Percentiles rank a stretch among this genome's conserved stretches.
These are phyloP conservation scores for Premnoplex brunnescens DNA, from an alignment of 2,797 vertebrate genomes.

Conservation along the genomic window DNA sequence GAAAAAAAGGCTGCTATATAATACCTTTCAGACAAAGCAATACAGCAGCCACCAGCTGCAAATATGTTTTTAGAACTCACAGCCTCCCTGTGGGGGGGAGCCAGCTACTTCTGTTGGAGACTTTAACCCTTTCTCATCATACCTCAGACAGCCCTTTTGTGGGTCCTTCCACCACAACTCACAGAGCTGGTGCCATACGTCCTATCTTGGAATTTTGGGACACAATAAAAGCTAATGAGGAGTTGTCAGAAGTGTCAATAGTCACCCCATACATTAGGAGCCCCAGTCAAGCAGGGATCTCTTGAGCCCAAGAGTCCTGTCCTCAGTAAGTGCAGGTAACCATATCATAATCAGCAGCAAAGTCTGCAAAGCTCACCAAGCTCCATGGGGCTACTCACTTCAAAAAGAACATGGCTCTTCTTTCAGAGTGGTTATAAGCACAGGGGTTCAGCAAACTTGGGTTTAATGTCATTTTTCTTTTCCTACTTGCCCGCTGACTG, in stretches of 20 bases:
- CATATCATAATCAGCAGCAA: not conserved
- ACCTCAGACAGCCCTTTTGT: not conserved
- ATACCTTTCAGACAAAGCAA: not conserved
- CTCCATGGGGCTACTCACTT: not conserved
- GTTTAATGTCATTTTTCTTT: not conserved
- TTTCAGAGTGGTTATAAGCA: not conserved
- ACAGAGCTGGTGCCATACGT: not conserved
- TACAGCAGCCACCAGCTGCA: not conserved
- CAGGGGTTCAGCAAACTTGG: not conserved
- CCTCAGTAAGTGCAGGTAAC: not conserved
- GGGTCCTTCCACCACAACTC: not conserved
- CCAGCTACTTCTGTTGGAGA: not conserved
- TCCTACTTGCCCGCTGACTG: not conserved
- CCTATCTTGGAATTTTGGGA: not conserved
- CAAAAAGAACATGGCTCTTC: not conserved
- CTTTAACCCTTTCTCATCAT: not conserved
- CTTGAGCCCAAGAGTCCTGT: not conserved
- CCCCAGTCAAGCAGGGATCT: not conserved
- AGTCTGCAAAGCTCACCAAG: not conserved
- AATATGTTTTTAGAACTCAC: not conserved
- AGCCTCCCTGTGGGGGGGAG: not conserved
- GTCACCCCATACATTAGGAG: not conserved
- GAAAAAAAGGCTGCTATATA: not conserved
- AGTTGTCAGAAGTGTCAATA: not conserved
- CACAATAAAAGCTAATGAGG: not conserved